Percentiles rank a stretch among this genome's conserved stretches.
phyloP scores from a whole-genome alignment of 64 coral and sea anemone species.

The Actinia equina region DNA sequence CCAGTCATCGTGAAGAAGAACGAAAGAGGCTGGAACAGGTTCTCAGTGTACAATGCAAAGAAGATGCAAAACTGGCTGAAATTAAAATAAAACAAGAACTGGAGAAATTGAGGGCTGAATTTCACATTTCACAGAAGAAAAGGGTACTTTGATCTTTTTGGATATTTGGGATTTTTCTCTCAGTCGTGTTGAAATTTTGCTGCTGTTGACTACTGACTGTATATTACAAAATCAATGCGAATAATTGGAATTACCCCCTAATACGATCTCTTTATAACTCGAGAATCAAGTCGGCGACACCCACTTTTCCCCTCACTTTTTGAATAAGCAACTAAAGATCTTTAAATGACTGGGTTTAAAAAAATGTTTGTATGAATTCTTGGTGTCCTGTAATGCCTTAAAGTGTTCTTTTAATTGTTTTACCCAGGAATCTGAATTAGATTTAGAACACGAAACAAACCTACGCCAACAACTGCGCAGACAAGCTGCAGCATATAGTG shows the following conservation, averaged over 20 bases:
- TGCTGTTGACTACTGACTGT: no score
- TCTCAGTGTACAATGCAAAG: conserved; percentile 65
- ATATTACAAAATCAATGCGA: no score
- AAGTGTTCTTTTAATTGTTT: not conserved
- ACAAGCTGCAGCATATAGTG: conserved; percentile 93
- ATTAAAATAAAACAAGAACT: conserved; percentile 87
- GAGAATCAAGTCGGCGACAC: no score
- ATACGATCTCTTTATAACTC: no score
- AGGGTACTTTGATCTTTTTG: conserved; percentile 44
- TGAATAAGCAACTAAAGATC: no score
- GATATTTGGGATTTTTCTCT: not conserved
- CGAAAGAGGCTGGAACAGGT: conserved; percentile 79
- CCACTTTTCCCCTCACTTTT: no score
- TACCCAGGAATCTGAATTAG: conserved; percentile 68
- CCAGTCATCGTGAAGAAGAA: conserved; percentile 56
- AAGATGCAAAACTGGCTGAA: conserved; percentile 77
- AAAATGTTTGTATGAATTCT: no score
- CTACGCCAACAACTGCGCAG: conserved; percentile 89
- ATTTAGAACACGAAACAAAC: conserved; percentile 57
- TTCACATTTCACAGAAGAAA: conserved; percentile 57
- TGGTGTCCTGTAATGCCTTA: no score
- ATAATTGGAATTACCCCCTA: no score
- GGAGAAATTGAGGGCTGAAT: conserved; percentile 78
- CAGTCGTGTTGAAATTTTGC: not conserved
- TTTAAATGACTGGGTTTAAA: no score